Conservation (phyloP, 2,113 vertebrate genomes). For the Melierax canorus region DNA sequence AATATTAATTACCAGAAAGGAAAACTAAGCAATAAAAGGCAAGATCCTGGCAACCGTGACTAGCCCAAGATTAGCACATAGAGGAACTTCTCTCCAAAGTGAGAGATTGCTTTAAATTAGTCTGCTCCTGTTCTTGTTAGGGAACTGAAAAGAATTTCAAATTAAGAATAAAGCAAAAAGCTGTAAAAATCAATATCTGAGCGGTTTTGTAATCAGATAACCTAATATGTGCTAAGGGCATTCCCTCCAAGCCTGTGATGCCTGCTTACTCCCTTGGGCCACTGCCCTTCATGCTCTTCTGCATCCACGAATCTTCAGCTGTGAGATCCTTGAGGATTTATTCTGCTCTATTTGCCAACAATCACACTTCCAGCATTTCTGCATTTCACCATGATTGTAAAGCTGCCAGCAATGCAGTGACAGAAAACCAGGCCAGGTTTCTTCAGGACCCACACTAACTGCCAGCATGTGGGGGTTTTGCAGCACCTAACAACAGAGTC, state of each 20-base stretch:
- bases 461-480: not conserved
- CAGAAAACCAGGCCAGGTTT: slow-evolving; percentile 30
- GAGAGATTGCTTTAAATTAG: not conserved
- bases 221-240: not conserved
- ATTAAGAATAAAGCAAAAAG: not conserved
- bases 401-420: slow-evolving; percentile 45
- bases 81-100: not conserved
- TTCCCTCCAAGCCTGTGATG: not conserved
- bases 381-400: slow-evolving; percentile 3
- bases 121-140: not conserved
- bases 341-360: not conserved
- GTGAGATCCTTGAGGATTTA: not conserved
- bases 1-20: not conserved
- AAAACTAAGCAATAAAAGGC: not conserved
- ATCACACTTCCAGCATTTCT: slow-evolving; percentile 46
- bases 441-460: not conserved
- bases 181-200: not conserved
- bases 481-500: not conserved
- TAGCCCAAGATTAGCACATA: not conserved
- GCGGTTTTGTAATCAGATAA: not conserved
- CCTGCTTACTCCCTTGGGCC: not conserved
- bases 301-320: not conserved
- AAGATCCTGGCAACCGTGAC: not conserved
- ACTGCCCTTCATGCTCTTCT: not conserved
- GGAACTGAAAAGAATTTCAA: not conserved